phyloP scores from a whole-genome alignment of 2,888 invertebrate genomes.

The Drymonia ruficornis region DNA sequence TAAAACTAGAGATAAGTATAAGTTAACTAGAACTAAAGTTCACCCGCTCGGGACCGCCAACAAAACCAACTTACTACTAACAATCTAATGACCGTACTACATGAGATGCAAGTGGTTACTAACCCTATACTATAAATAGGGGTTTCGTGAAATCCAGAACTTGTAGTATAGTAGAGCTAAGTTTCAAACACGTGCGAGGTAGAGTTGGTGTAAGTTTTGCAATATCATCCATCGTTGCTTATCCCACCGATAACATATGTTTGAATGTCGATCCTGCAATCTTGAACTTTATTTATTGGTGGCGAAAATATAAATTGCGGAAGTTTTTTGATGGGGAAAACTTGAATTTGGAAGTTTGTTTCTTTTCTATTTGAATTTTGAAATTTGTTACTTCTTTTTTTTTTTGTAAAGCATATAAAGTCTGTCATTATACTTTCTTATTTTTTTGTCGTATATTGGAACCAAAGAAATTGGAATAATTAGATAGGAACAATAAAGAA shows the following conservation, averaged over 20 bases:
- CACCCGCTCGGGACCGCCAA: no score
- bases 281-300: slow-evolving; percentile 20
- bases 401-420: no score
- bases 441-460: no score
- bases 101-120: not conserved
- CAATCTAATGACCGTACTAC: not conserved
- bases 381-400: no score
- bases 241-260: slow-evolving; percentile 29
- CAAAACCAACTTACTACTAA: no score
- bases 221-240: slow-evolving; percentile 34
- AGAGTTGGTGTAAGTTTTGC: slow-evolving; percentile 29
- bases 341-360: no score
- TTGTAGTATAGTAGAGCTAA: slow-evolving; percentile 8
- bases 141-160: not conserved
- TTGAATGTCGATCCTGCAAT: slow-evolving; percentile 19
- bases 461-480: no score
- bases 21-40: no score
- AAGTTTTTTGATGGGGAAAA: not conserved
- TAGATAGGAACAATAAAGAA: no score
- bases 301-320: not conserved
- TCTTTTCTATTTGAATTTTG: no score
- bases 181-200: slow-evolving; percentile 12
- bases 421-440: no score
- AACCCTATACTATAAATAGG: not conserved
- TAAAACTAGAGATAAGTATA: no score